Conservation (phyloP, 2,888 invertebrate genomes). For the Troides helena region DNA sequence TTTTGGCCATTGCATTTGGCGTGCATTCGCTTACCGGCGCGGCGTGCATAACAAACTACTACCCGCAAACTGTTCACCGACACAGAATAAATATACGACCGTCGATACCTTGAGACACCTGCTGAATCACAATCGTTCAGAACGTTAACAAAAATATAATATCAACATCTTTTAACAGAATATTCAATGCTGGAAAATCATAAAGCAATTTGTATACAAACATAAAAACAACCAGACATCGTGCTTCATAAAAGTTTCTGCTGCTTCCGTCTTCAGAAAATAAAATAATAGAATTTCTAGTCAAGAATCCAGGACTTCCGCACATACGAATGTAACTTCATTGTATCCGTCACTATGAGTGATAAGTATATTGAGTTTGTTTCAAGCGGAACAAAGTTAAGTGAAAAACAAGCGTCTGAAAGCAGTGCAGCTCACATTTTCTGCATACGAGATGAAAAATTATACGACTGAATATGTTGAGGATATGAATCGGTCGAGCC, state of each 20-base stretch:
- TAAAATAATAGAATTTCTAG: conserved; percentile 26
- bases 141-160: conserved; percentile 4
- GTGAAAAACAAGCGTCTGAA: conserved; percentile 30
- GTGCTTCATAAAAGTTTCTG: background rate
- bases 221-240: background rate
- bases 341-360: conserved; percentile 41
- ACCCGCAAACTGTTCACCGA: conserved; percentile 54
- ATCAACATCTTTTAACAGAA: background rate
- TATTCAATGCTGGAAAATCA: background rate
- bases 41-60: conserved; percentile 61
- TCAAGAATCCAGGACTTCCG: conserved; percentile 36
- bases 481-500: conserved; percentile 14
- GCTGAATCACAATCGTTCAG: conserved; percentile 29
- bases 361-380: conserved; percentile 41
- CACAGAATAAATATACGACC: conserved; percentile 57
- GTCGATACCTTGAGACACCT: conserved; percentile 31
- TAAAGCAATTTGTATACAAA: background rate
- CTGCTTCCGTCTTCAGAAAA: conserved; percentile 28
- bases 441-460: conserved; percentile 22
- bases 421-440: conserved; percentile 20
- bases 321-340: conserved; percentile 41
- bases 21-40: conserved; percentile 54
- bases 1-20: conserved; percentile 62
- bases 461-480: conserved; percentile 3
- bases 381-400: conserved; percentile 36